Percentiles rank a stretch among this genome's conserved stretches.
Evolutionary conservation across 2,797 vertebrate genomes (phyloP).

Genomic region (Acridotheres tristis): DNA sequence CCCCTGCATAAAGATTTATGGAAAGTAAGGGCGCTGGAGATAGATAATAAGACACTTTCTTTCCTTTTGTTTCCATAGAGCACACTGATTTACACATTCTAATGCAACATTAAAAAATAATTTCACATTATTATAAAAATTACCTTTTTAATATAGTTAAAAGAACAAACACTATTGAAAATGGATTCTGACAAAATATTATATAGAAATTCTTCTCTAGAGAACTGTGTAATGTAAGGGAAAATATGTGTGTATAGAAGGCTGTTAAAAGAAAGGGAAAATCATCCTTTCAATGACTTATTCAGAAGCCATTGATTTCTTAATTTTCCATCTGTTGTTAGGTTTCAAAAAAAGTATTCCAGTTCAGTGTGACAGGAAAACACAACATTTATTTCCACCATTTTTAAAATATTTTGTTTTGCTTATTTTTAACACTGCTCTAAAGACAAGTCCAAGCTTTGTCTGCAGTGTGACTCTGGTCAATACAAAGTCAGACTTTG

Average conservation of each 20-base stretch:
- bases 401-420: not conserved
- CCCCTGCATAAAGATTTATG: slow-evolving; percentile 39
- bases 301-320: not conserved
- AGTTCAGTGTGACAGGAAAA: not conserved
- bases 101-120: slow-evolving; percentile 19
- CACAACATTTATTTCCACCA: not conserved
- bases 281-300: slow-evolving; percentile 6
- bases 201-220: slow-evolving; percentile 8
- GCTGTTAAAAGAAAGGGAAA: not conserved
- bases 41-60: slow-evolving; percentile 32
- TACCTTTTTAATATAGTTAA: slow-evolving; percentile 5
- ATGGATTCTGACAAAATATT: slow-evolving; percentile 6
- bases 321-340: not conserved
- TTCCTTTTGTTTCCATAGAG: not conserved
- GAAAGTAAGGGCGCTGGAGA: slow-evolving; percentile 57
- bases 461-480: not conserved
- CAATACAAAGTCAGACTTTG: not conserved
- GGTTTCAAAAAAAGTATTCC: not conserved
- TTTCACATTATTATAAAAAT: slow-evolving; percentile 1
- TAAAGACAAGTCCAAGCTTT: not conserved
- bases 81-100: not conserved
- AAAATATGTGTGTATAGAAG: not conserved
- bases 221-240: not conserved
- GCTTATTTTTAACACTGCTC: not conserved
- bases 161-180: not conserved